These are phyloP conservation scores for Mactra quadrangularis DNA, from an alignment of 1,140 invertebrate species.

Conservation along the genomic window DNA sequence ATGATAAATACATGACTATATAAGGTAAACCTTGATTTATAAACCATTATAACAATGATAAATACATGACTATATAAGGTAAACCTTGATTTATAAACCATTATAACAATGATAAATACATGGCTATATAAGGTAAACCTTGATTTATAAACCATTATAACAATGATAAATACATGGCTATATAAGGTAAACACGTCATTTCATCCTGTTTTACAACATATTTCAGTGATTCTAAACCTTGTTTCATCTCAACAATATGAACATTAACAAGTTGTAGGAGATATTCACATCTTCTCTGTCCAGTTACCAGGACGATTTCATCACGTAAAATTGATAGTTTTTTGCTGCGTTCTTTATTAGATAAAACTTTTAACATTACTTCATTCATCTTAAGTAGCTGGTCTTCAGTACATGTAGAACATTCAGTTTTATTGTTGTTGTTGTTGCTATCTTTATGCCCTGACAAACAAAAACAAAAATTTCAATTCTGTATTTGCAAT, in stretches of 20 bases:
- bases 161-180: slow-evolving; percentile 2
- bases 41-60: no score
- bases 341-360: background rate
- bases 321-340: background rate
- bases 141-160: no score
- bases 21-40: no score
- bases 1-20: no score
- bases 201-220: background rate
- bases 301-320: background rate
- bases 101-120: no score
- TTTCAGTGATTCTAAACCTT: slow-evolving; percentile 5
- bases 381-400: background rate
- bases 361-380: slow-evolving; percentile 4
- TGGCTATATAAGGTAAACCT: no score
- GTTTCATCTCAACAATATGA: slow-evolving; percentile 2
- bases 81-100: no score
- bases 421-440: background rate
- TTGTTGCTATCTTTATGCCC: slow-evolving; percentile 1
- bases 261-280: background rate
- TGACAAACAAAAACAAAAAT: no score
- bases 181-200: background rate
- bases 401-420: background rate
- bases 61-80: no score
- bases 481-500: no score
- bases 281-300: slow-evolving; percentile 5